Conservation (phyloP, 2,797 vertebrate genomes). For the Pelobates cultripes region DNA sequence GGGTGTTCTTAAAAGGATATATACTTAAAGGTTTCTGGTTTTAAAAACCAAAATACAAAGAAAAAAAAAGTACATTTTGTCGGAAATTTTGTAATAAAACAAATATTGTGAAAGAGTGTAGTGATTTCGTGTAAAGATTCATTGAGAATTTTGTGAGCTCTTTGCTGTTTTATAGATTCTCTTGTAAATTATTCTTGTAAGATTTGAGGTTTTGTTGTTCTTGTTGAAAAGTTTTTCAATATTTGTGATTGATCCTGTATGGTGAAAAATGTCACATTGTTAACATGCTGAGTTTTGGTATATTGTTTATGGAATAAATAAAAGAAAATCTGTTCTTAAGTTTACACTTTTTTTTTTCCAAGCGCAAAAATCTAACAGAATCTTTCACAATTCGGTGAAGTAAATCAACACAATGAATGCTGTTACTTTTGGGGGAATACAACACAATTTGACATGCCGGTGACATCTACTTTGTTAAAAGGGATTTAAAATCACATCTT, state of each 20-base stretch:
- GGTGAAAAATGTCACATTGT: slow-evolving; percentile 99
- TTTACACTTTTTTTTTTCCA: slow-evolving; percentile 32
- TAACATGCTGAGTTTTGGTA: slow-evolving; percentile 99
- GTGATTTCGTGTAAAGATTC: slow-evolving; percentile 98
- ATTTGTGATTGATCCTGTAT: slow-evolving; percentile 99
- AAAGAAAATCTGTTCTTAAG: slow-evolving; percentile 98
- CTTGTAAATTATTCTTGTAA: slow-evolving; percentile 99
- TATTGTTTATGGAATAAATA: slow-evolving; percentile 99
- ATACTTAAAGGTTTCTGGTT: slow-evolving; percentile 99
- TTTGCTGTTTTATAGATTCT: slow-evolving; percentile 99
- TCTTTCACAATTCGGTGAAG: no score
- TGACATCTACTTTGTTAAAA: no score
- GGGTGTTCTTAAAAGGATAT: slow-evolving; percentile 98
- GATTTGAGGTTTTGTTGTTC: slow-evolving; percentile 99
- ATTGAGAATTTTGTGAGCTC: slow-evolving; percentile 97
- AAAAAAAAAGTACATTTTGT: slow-evolving; percentile 96
- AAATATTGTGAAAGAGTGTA: slow-evolving; percentile 99
- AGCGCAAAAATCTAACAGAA: neutral
- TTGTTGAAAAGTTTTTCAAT: slow-evolving; percentile 99
- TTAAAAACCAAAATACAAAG: slow-evolving; percentile 99
- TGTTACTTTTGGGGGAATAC: no score
- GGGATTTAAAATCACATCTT: no score
- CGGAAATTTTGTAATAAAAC: slow-evolving; percentile 99
- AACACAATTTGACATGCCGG: no score
- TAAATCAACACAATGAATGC: no score